Percentiles rank a stretch among this genome's conserved stretches.
Evolutionary conservation across 2,113 vertebrate species (phyloP).

Genomic region (Pan troglodytes): NHGRI_mPanTro3-v2.1_pri NC_072412.2:79858001-79858500

Average conservation of each 20-base stretch:
- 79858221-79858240: not conserved
- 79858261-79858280: not conserved
- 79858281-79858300: not conserved
- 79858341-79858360: not conserved
- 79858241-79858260: not conserved
- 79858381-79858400: not conserved
- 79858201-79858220: not conserved
- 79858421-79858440: not conserved
- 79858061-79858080: conserved; percentile 4
- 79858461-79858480: not conserved
- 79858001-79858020: conserved; percentile 18
- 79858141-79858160: not conserved
- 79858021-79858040: conserved; percentile 10
- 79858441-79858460: not conserved
- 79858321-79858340: not conserved
- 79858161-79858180: not conserved
- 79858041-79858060: not conserved
- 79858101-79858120: not conserved
- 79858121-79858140: not conserved
- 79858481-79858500: not conserved
- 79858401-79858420: not conserved
- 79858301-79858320: not conserved
- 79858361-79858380: not conserved
- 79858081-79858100: conserved; percentile 12
- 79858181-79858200: not conserved